Evolutionary conservation across 2,113 vertebrate genomes (phyloP), one percentile per base, ranked within the genome.

Genomic region (Callionymus lyra): DNA sequence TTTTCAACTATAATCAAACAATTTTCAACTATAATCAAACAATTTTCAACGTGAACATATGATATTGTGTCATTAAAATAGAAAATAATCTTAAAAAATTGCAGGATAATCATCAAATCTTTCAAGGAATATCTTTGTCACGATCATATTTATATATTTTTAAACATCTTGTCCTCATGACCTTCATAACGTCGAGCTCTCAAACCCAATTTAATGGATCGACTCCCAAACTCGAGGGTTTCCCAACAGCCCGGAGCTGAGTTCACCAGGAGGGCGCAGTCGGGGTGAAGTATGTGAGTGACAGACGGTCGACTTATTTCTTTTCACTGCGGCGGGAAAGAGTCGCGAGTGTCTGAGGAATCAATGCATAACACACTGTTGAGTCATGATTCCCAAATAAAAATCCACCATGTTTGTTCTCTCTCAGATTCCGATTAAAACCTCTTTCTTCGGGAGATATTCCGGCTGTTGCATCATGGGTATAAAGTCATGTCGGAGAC

Each of bases 341-440:
- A 47, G 17, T 47, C 44, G 50, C 61, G 52, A 32, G 63, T 18
- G 41, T 77, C 55, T 62, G 55, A 32, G 54, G 46, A 63, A 67
- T 78, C 70, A 68, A 57, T 68, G 66, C 74, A 75, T 82, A 74
- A 55, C 74, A 56, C 5, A 61, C 54, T 55, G 55, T 59, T 81
- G 79, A 82, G 53, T 78, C 80, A 78, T 41, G 40, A 41, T 21
- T 16, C 70, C 47, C 32, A 44, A 44, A 68, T 69, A 47, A 44
- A 34, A 41, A 44, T 40, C 47, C 12, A 8, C 4, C 4, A 27
- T 27, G 21, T 27, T 27, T 27, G 53, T 59, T 39, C 51, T 45
- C 27, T 12, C 27, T 49, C 44, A 47, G 44, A 70, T 60, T 43
- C 50, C 53, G 70, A 65, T 50, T 48, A 54, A 41, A 51, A 47